Percentiles rank a stretch among this genome's conserved stretches.
Conservation (phyloP, 2,888 invertebrate genomes). For the Lochmaea crataegi region DNA sequence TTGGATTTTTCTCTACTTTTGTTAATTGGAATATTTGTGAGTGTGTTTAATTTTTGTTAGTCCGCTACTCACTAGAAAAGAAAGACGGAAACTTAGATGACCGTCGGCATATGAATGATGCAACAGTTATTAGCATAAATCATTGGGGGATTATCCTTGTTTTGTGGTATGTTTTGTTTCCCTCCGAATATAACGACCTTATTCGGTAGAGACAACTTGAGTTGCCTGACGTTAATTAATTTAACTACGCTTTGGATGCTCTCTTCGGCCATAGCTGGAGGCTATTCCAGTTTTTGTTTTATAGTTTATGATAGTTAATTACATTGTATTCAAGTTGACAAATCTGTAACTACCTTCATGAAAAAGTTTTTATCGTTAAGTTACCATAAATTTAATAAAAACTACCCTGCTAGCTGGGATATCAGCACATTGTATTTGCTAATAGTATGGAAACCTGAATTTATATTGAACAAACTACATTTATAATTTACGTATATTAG, state of each 20-base stretch:
- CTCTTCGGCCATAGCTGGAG: neutral
- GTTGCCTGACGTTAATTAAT: constrained; percentile 3
- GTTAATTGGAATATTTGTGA: too few relatives aligned
- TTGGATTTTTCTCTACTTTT: too few relatives aligned
- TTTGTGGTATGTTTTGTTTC: constrained; percentile 14
- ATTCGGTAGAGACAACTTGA: neutral
- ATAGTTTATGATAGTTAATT: neutral
- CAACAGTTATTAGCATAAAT: constrained; percentile 49
- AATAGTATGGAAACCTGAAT: too few relatives aligned
- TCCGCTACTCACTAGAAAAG: too few relatives aligned
- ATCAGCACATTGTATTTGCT: too few relatives aligned
- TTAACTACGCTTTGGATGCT: constrained; percentile 1
- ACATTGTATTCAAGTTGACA: neutral
- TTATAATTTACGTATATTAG: too few relatives aligned
- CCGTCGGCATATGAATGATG: constrained; percentile 43
- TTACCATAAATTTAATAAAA: too few relatives aligned
- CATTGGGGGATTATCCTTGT: constrained; percentile 37
- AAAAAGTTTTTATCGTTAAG: neutral
- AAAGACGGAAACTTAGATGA: constrained; percentile 32
- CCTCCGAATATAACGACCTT: constrained; percentile 1
- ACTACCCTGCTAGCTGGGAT: too few relatives aligned
- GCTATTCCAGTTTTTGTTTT: neutral
- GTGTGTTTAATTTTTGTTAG: too few relatives aligned
- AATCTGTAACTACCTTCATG: neutral
- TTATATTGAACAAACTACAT: too few relatives aligned